phyloP scores from a whole-genome alignment of 2,888 invertebrate species.

The Brachynemurus nebulosus region DNA sequence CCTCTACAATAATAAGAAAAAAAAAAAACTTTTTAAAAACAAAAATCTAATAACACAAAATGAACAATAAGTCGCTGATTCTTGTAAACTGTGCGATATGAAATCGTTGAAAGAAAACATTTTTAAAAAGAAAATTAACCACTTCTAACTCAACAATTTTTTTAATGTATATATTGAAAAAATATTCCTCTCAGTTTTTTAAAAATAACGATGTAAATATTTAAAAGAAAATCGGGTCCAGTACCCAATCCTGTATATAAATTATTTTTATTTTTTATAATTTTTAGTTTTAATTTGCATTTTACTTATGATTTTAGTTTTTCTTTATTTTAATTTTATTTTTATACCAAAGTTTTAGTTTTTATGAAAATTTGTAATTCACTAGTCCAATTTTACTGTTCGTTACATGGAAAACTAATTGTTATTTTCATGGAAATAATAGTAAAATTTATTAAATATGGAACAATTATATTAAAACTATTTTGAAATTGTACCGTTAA shows the following conservation, averaged over 20 bases:
- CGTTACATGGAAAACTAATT: too few species aligned
- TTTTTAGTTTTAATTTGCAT: slow-evolving; percentile 1
- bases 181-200: slow-evolving; percentile 4
- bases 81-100: slow-evolving; percentile 10
- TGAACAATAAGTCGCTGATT: slow-evolving; percentile 6
- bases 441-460: too few species aligned
- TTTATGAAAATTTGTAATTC: too few species aligned
- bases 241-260: background rate
- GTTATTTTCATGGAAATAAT: too few species aligned
- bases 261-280: slow-evolving; percentile 3
- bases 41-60: background rate
- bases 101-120: slow-evolving; percentile 2
- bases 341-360: too few species aligned
- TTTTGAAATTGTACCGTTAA: too few species aligned
- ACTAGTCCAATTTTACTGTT: too few species aligned
- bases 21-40: slow-evolving; percentile 1
- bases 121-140: background rate
- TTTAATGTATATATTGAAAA: slow-evolving; percentile 1
- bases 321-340: too few species aligned
- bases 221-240: background rate
- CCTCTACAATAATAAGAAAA: background rate
- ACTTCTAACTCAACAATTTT: background rate
- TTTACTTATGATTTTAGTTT: too few species aligned
- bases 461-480: too few species aligned
- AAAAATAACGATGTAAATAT: slow-evolving; percentile 4